Evolutionary conservation across 2,113 vertebrate genomes (phyloP), one percentile per base, ranked within the genome.

Genomic region (Phyllostomus discolor): DNA sequence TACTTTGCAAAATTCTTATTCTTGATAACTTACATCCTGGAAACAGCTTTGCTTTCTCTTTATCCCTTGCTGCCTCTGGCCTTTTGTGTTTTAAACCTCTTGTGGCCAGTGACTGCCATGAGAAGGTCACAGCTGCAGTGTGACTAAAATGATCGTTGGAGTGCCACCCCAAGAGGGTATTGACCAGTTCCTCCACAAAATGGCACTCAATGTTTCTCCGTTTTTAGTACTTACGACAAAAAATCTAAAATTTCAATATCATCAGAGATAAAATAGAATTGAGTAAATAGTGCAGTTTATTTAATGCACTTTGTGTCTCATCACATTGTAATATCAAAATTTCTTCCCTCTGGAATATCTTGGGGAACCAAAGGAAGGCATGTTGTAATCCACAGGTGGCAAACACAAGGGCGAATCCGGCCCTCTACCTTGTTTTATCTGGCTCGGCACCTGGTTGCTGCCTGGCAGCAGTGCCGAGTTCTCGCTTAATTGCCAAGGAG

Each of bases 31-130:
- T n/a, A 70, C 52, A 79, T 17, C 64, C 57, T 24, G 57, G 46
- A n/a, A 88, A 38, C 59, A 88, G 64, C 75, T 94, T 85, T 76
- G 72, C 66, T 95, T 75, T 82, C 81, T 88, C 80, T 92, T 35
- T 59, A 4, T 28, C 43, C 54, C 88, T 79, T 31, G n/a, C 41
- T 83, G 83, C 91, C 59, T 72, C 57, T 88, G 80, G 64, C 52
- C 48, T 80, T 85, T 90, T 88, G 54, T 70, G 28, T 57, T 86
- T 88, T 76, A 57, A 90, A 59, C 35, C 76, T 83, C 90, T 81
- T 46, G 9, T 90, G 93, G 75, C n/a, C 79, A 76, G 5, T 54
- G 91, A 41, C 31, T 88, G 76, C 82, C 78, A 19, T 1, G 35
- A 96, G 75, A 95, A 89, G 73, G 83, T 95, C 79, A 94, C 43